Evolutionary conservation across 2,113 vertebrate species (phyloP), one percentile per base, ranked within the genome.

Genomic region (Propithecus coquereli): DNA sequence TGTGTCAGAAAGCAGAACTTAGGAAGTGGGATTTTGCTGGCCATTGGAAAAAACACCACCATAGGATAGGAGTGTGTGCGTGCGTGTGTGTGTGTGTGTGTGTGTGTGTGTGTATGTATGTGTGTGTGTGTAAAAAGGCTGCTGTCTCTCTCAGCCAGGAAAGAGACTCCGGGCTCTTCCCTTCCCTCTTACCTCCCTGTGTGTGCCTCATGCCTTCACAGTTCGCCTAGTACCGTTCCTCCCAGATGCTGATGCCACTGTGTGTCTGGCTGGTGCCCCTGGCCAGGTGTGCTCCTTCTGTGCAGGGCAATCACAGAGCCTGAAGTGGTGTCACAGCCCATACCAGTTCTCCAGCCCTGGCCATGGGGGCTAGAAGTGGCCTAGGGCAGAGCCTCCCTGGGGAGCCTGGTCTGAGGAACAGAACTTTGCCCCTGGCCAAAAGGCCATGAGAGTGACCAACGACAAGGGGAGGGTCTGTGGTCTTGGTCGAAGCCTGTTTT

Each of bases 101-200:
- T 9, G 4, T 40, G 23, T 16, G 3, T 68, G 30, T 18, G 3
- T 57, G 2, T 1, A 1, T 6, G 43, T 4, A 2, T 34, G 1
- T 1, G 0, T 1, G 0, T 8, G 57, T 73, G 2, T 87, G 23
- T 85, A 13, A 50, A 61, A 65, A 52, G 30, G 73, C 20, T 85
- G 52, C 70, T 32, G 66, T 86, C 45, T 71, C 59, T 71, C 68
- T 94, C 59, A 40, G 89, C 47, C 34, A 30, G 83, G 54, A 91
- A 47, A 17, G n/a, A 66, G 50, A 27, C 54, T 34, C 20, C 13
- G 13, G 73, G 20, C 50, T 52, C 50, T n/a, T 86, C 34, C n/a
- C 17, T 73, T 45, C 13, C 2, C 6, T 4, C 61, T 37, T 4
- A 2, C 59, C 11, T 40, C 25, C 34, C 17, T 0, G 0, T 71